Base-by-base conservation (phyloP, 2,113 vertebrate species). In the Mixornis gularis region DNA sequence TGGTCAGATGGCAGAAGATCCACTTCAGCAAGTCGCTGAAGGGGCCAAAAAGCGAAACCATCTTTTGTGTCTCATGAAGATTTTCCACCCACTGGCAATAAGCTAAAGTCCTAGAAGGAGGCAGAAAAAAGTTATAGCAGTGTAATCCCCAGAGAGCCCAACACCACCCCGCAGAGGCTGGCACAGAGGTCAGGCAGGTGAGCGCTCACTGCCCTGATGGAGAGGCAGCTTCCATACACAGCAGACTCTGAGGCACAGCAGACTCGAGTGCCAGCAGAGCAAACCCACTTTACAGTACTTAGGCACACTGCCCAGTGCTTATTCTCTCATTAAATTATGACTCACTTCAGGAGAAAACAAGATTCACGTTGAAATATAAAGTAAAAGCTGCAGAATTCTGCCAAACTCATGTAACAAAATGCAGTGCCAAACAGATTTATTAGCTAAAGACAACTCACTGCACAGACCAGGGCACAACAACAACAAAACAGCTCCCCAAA, bases 51-150 rank as follows among this genome's bases (percentile, higher is more conserved):
- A 99, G 97, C 2, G 98, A 97, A 82, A 99, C 98, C 96, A 99
- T 98, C 97, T 98, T 99, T 93, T 98, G 98, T 2, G 99, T 99
- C 96, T 99, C 98, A 6, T 98, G 98, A 89, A 99, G 97, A 85
- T 99, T 99, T 96, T 99, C 99, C 97, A 99, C 98, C 99, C 99
- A 99, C 13, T 99, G 99, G 96, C 99, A 99, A 95, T 99, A 99
- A 26, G 98, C 98, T 92, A 99, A 98, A 4, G 98, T 99, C 99
- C 99, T 99, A 95, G 53, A 97, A 96, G 63, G 74, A 92, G 43
- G 79, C 12, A 60, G 91, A 96, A 96, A 94, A 16, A 96, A n/a
- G 85, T 97, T 89, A 94, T 0, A 60, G 34, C 7, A 0, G 68
- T 25, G 16, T 17, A 48, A n/a, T 12, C 36, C 9, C 27, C 59